A percentile compares a stretch with the other conserved stretches of the same genome.
phyloP scores from a whole-genome alignment of 2,888 invertebrate genomes.

The Clanis bilineata region DNA sequence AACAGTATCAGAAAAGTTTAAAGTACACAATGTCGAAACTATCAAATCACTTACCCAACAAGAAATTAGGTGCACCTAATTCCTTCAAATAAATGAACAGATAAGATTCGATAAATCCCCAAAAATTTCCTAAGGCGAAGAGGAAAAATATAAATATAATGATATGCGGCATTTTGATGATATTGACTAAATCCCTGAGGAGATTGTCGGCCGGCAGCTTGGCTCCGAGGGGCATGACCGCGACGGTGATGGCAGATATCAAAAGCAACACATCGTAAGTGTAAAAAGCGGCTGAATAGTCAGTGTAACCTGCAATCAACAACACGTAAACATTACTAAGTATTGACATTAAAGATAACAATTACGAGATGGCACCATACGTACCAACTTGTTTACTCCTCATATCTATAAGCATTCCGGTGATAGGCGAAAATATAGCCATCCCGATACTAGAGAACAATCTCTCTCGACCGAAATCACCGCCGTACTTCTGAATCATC shows the following conservation, averaged over 20 bases:
- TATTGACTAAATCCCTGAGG: constrained; percentile 87
- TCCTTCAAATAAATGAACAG: constrained; percentile 93
- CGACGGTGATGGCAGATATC: constrained; percentile 87
- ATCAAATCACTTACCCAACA: constrained; percentile 83
- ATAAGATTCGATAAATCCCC: constrained; percentile 95
- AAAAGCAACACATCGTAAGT: constrained; percentile 88
- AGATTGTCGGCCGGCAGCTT: constrained; percentile 90
- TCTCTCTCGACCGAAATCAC: constrained; percentile 91
- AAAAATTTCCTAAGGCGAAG: constrained; percentile 91
- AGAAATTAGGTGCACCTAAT: constrained; percentile 90
- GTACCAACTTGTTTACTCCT: constrained; percentile 82
- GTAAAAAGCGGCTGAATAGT: constrained; percentile 94
- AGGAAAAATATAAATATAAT: constrained; percentile 91
- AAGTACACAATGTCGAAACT: constrained; percentile 13
- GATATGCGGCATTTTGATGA: constrained; percentile 90
- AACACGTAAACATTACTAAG: constrained; percentile 56
- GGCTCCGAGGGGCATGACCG: constrained; percentile 89
- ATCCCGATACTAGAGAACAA: constrained; percentile 91
- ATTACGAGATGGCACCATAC: constrained; percentile 58
- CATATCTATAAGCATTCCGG: constrained; percentile 89
- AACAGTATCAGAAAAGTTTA: constrained; percentile 1
- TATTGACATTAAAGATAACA: constrained; percentile 74
- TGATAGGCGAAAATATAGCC: constrained; percentile 91
- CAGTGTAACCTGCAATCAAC: constrained; percentile 86
- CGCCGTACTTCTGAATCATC: constrained; percentile 92